These are phyloP conservation scores for Melipona bicolor DNA, from an alignment of 2,888 invertebrate genomes.

Conservation along the genomic window DNA sequence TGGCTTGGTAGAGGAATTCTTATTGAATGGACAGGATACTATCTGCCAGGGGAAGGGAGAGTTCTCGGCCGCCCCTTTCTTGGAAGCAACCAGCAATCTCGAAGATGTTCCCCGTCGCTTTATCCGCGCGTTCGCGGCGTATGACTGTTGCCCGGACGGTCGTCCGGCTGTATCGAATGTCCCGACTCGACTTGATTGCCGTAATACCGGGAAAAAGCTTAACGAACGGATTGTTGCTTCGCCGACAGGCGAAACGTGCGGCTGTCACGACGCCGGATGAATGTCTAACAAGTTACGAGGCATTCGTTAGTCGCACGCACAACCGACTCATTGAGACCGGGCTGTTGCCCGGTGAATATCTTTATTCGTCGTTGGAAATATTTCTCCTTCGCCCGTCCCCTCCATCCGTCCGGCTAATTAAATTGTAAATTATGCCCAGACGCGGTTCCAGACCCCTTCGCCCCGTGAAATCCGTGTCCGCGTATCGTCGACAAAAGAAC, in stretches of 20 bases:
- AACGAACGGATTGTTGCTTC: conserved; percentile 70
- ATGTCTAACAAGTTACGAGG: conserved; percentile 68
- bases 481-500: not conserved
- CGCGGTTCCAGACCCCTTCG: not conserved
- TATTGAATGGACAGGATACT: conserved; percentile 36
- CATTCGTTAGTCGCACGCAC: conserved; percentile 49
- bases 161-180: conserved; percentile 68
- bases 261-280: conserved; percentile 62
- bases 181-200: conserved; percentile 65
- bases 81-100: conserved; percentile 63
- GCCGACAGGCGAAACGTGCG: conserved; percentile 60
- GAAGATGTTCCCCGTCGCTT: conserved; percentile 59
- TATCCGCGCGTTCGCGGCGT: conserved; percentile 56
- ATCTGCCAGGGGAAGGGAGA: conserved; percentile 24
- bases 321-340: conserved; percentile 40
- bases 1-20: conserved; percentile 45
- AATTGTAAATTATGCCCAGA: conserved; percentile 51
- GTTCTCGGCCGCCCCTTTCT: conserved; percentile 51
- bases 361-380: conserved; percentile 46
- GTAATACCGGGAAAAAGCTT: conserved; percentile 71
- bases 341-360: conserved; percentile 30
- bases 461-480: conserved; percentile 13
- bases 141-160: conserved; percentile 51
- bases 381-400: conserved; percentile 17
- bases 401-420: conserved; percentile 41